Conservation (phyloP, 2,113 vertebrate genomes). For the Leptocoma aspasia region DNA sequence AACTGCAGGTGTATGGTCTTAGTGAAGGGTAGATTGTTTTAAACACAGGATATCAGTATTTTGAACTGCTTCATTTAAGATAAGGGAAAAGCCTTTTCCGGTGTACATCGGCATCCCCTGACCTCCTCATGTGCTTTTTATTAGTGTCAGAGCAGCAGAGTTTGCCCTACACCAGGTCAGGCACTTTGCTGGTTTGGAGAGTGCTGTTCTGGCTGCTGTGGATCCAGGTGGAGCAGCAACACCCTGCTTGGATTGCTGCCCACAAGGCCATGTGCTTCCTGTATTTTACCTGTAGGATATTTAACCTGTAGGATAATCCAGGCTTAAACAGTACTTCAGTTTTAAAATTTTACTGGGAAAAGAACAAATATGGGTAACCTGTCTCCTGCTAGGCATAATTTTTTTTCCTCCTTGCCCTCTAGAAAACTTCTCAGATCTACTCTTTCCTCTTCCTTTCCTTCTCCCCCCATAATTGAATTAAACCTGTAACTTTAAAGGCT, state of each 20-base stretch:
- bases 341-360: background rate
- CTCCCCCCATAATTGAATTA: background rate
- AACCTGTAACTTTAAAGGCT: background rate
- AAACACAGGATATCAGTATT: background rate
- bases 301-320: background rate
- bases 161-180: background rate
- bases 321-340: background rate
- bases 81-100: constrained; percentile 21
- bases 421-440: background rate
- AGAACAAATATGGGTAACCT: background rate
- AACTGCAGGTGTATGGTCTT: background rate
- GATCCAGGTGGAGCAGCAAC: background rate
- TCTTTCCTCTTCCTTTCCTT: background rate
- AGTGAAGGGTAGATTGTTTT: background rate
- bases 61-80: constrained; percentile 31
- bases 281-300: background rate
- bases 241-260: background rate
- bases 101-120: background rate
- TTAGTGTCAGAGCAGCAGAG: background rate
- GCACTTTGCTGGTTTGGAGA: background rate
- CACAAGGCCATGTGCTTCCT: background rate
- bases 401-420: background rate
- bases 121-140: background rate
- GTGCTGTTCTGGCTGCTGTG: background rate
- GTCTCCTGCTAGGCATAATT: background rate